These are phyloP conservation scores for Pocillopora meandrina DNA, from an alignment of 92 coral and sea anemone genomes.

Conservation along the genomic window DNA sequence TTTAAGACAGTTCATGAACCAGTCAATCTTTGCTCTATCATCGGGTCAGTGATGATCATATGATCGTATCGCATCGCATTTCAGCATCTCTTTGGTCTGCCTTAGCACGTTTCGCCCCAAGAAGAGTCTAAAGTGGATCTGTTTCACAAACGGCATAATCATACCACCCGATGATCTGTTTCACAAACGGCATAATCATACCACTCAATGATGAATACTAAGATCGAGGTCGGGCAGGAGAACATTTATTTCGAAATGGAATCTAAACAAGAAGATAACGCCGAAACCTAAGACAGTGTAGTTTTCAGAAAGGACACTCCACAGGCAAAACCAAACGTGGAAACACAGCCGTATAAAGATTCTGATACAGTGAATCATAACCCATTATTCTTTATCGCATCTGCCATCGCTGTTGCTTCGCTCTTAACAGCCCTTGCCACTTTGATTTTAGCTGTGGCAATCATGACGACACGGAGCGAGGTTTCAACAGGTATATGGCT, in stretches of 20 bases:
- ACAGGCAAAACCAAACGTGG: not conserved
- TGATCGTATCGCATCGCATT: too few relatives aligned
- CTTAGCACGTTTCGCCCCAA: too few relatives aligned
- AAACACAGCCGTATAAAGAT: not conserved
- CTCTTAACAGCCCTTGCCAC: not conserved
- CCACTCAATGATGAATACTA: too few relatives aligned
- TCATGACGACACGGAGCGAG: not conserved
- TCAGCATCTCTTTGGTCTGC: too few relatives aligned
- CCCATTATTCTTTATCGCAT: not conserved
- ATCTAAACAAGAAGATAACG: not conserved
- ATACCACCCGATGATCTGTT: too few relatives aligned
- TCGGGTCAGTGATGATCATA: too few relatives aligned
- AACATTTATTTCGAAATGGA: not conserved
- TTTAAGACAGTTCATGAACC: too few relatives aligned
- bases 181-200: too few relatives aligned
- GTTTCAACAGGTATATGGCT: not conserved
- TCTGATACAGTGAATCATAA: not conserved
- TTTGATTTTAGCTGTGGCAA: not conserved
- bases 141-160: too few relatives aligned
- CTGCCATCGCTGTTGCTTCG: not conserved
- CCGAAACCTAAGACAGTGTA: not conserved
- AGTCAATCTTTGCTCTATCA: too few relatives aligned
- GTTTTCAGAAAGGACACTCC: not conserved
- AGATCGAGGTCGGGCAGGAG: not conserved
- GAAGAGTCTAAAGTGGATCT: too few relatives aligned